phyloP scores from a whole-genome alignment of 2,797 vertebrate genomes.

The Botia almorhae region DNA sequence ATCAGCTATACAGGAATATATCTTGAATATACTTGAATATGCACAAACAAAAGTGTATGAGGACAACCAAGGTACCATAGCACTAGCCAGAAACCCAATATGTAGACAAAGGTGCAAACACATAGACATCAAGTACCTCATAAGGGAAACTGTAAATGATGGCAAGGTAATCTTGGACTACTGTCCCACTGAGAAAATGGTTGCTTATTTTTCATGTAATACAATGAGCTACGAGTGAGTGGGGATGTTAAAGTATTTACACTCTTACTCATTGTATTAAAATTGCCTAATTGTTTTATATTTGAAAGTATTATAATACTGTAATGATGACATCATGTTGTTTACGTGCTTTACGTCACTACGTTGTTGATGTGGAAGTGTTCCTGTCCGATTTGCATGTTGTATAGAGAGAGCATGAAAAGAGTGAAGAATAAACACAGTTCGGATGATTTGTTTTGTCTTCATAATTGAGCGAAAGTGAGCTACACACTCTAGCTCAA shows the following conservation, averaged over 20 bases:
- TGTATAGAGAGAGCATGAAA: background rate
- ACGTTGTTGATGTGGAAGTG: too few species aligned
- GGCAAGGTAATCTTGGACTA: background rate
- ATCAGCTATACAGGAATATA: too few species aligned
- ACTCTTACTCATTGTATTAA: background rate
- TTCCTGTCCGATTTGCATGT: background rate
- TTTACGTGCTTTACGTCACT: background rate
- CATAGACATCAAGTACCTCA: conserved; percentile 1
- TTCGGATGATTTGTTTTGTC: background rate
- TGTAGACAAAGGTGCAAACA: conserved; percentile 7
- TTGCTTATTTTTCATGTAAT: background rate
- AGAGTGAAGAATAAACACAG: background rate
- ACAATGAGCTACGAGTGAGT: background rate
- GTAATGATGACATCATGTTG: background rate
- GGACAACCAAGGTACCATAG: conserved; percentile 5
- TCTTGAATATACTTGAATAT: too few species aligned
- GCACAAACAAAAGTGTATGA: background rate
- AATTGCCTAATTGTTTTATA: background rate
- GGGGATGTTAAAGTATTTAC: conserved; percentile 1
- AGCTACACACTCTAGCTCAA: background rate
- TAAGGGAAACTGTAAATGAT: conserved; percentile 3
- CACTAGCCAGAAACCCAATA: background rate
- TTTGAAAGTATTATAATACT: background rate
- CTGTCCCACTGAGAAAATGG: background rate
- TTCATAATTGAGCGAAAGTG: background rate